Conservation (phyloP, 2,113 vertebrate genomes). For the Tauraco erythrolophus region DNA sequence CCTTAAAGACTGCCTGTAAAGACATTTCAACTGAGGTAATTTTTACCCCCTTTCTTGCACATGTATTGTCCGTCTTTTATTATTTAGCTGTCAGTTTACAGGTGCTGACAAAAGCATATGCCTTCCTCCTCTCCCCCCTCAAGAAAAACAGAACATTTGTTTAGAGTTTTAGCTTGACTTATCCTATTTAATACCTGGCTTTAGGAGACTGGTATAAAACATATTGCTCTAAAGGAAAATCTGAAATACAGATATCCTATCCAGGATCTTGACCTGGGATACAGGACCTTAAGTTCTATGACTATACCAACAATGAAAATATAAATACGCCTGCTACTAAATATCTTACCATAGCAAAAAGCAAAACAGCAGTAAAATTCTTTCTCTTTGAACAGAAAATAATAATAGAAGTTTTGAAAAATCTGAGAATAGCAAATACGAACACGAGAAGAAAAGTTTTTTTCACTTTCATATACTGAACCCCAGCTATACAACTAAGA, state of each 20-base stretch:
- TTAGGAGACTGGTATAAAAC: not conserved
- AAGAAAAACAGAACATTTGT: not conserved
- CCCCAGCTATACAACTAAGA: not conserved
- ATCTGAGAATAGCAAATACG: not conserved
- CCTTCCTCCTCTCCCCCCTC: not conserved
- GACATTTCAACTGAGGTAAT: not conserved
- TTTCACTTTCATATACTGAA: not conserved
- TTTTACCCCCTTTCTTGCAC: not conserved
- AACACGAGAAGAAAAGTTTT: not conserved
- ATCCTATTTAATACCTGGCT: not conserved
- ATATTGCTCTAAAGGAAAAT: not conserved
- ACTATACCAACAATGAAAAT: not conserved
- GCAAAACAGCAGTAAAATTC: not conserved
- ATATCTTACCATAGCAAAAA: not conserved
- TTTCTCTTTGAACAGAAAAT: not conserved
- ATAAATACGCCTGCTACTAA: not conserved
- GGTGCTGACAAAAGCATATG: not conserved
- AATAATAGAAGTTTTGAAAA: not conserved
- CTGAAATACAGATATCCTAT: not conserved
- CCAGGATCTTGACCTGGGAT: not conserved
- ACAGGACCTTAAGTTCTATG: not conserved
- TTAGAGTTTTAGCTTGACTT: not conserved
- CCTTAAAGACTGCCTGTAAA: not conserved
- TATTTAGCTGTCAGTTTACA: constrained; percentile 16
- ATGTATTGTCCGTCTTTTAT: not conserved